Conservation (phyloP, 2,888 invertebrate genomes). For the Sphaeridia pumilis region DNA sequence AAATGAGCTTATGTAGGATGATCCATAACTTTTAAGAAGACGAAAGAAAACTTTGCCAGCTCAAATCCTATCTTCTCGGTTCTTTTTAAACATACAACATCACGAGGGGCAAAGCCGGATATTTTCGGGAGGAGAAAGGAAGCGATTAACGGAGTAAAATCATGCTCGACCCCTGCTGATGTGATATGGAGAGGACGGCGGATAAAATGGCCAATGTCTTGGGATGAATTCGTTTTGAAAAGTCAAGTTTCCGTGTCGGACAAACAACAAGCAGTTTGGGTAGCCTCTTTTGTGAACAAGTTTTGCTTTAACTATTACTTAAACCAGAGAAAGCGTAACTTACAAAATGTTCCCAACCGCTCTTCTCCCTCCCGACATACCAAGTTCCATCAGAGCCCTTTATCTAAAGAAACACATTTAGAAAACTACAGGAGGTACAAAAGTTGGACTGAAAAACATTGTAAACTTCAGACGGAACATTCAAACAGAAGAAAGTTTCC, state of each 20-base stretch:
- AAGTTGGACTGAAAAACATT: too few relatives aligned
- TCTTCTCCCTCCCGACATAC: too few relatives aligned
- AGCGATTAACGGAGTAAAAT: conserved; percentile 13
- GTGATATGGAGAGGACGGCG: background rate
- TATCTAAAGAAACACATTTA: too few relatives aligned
- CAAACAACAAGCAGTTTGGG: background rate
- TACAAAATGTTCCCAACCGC: background rate
- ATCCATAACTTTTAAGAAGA: too few relatives aligned
- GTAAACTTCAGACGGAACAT: too few relatives aligned
- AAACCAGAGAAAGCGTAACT: background rate
- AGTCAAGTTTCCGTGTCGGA: conserved; percentile 9
- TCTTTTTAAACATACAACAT: too few relatives aligned
- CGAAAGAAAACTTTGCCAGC: too few relatives aligned
- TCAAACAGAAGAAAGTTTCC: too few relatives aligned
- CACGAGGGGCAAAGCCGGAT: background rate
- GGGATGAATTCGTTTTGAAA: conserved; percentile 5
- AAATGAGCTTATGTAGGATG: too few relatives aligned
- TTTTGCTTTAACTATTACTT: too few relatives aligned
- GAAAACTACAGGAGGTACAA: too few relatives aligned
- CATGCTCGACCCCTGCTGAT: conserved; percentile 11
- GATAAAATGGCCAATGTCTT: background rate
- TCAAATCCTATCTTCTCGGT: background rate
- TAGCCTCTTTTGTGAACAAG: background rate
- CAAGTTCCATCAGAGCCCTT: too few relatives aligned
- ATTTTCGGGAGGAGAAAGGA: background rate